phyloP scores from a whole-genome alignment of 2,113 vertebrate genomes.

The Egretta garzetta region DNA sequence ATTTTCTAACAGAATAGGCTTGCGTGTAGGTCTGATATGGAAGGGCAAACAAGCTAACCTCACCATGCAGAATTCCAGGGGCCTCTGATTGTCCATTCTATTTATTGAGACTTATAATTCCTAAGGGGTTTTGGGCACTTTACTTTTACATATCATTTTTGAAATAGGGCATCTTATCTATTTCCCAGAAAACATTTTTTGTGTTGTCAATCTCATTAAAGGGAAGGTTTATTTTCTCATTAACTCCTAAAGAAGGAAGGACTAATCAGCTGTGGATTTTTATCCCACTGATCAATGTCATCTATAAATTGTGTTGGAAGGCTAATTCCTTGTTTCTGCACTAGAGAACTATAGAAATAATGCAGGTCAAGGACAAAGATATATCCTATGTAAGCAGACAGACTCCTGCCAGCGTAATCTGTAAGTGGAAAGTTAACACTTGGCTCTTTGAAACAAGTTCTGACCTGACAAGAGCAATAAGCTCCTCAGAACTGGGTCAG shows the following conservation, averaged over 20 bases:
- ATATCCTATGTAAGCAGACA: conserved; percentile 31
- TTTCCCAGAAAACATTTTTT: not conserved
- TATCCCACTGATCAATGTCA: not conserved
- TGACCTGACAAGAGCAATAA: conserved; percentile 62
- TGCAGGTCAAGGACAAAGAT: conserved; percentile 36
- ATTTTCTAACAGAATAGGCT: not conserved
- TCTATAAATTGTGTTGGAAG: conserved; percentile 25
- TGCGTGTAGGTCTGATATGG: not conserved
- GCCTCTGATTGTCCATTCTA: not conserved
- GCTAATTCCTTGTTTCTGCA: conserved; percentile 22
- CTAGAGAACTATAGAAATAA: not conserved
- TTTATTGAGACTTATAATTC: not conserved
- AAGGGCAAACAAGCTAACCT: not conserved
- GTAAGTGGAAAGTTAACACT: conserved; percentile 65
- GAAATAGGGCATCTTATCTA: not conserved
- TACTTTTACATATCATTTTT: not conserved
- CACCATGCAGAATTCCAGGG: not conserved
- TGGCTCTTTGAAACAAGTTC: conserved; percentile 50
- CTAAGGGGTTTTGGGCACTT: not conserved
- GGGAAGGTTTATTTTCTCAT: conserved; percentile 13
- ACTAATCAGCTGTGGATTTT: conserved; percentile 15
- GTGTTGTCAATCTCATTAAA: not conserved
- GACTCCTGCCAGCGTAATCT: conserved; percentile 44
- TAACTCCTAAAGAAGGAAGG: conserved; percentile 10
- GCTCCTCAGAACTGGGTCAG: conserved; percentile 53